Percentiles rank a stretch among this genome's conserved stretches.
Conservation (phyloP, 2,797 vertebrate genomes). For the Etheostoma nigrum region DNA sequence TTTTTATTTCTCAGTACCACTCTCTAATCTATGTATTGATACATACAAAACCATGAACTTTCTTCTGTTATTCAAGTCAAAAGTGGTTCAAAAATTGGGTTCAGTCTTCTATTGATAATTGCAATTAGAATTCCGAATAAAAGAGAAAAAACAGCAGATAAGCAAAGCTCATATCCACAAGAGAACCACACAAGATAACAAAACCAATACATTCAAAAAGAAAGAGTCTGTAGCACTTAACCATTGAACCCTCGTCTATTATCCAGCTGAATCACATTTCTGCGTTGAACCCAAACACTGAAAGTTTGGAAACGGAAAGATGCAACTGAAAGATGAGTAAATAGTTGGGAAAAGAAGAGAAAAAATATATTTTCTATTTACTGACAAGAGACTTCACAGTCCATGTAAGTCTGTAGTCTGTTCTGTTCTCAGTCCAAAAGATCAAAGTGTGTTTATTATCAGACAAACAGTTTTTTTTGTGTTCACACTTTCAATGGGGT, state of each 20-base stretch:
- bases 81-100: constrained; percentile 25
- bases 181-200: constrained; percentile 27
- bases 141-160: constrained; percentile 17
- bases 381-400: constrained; percentile 2
- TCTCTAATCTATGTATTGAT: constrained; percentile 15
- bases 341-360: constrained; percentile 23
- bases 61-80: constrained; percentile 16
- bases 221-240: constrained; percentile 5
- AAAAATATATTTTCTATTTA: constrained; percentile 22
- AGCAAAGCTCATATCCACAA: constrained; percentile 16
- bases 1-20: constrained; percentile 5
- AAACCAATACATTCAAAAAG: constrained; percentile 8
- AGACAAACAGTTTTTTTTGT: constrained; percentile 22
- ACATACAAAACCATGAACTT: constrained; percentile 25
- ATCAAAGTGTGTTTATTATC: constrained; percentile 50
- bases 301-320: constrained; percentile 40
- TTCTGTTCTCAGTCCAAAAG: constrained; percentile 19
- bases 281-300: constrained; percentile 23
- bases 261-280: constrained; percentile 46
- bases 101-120: constrained; percentile 7
- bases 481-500: constrained; percentile 25
- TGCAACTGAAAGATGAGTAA: constrained; percentile 33
- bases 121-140: constrained; percentile 22
- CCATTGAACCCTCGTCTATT: constrained; percentile 27
- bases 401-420: not conserved